Percentiles rank a stretch among this genome's conserved stretches.
phyloP scores from a whole-genome alignment of 2,113 vertebrate species.

The Talpa occidentalis region DNA sequence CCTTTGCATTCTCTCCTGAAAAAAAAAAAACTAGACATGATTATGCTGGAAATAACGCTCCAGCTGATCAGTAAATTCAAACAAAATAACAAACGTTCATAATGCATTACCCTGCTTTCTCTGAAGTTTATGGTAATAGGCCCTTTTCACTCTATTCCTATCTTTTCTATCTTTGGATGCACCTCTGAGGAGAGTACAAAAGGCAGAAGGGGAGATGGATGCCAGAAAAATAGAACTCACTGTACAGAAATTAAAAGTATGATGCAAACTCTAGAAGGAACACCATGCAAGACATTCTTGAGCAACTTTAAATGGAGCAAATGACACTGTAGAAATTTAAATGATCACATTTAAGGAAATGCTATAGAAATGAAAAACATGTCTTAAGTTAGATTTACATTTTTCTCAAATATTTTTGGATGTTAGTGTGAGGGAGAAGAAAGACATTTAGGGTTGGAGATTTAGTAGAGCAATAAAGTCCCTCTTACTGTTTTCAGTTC shows the following conservation, averaged over 20 bases:
- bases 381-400: background rate
- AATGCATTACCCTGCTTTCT: background rate
- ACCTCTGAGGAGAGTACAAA: background rate
- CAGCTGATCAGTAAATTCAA: background rate
- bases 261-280: background rate
- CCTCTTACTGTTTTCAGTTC: slow-evolving; percentile 18
- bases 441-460: slow-evolving; percentile 31
- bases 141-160: background rate
- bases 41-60: background rate
- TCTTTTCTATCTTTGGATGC: slow-evolving; percentile 28
- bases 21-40: background rate
- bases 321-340: slow-evolving; percentile 7
- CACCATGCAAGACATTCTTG: background rate
- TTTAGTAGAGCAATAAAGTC: background rate
- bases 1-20: background rate
- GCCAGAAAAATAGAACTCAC: background rate
- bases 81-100: background rate
- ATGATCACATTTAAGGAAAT: slow-evolving; percentile 7
- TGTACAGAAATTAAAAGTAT: slow-evolving; percentile 21
- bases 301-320: background rate
- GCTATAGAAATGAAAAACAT: background rate
- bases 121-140: background rate
- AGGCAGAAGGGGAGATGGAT: background rate
- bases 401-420: background rate
- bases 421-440: background rate